Percentiles rank a stretch among this genome's conserved stretches.
phyloP scores from a whole-genome alignment of 2,888 invertebrate genomes.

The Molanna angustata region DNA sequence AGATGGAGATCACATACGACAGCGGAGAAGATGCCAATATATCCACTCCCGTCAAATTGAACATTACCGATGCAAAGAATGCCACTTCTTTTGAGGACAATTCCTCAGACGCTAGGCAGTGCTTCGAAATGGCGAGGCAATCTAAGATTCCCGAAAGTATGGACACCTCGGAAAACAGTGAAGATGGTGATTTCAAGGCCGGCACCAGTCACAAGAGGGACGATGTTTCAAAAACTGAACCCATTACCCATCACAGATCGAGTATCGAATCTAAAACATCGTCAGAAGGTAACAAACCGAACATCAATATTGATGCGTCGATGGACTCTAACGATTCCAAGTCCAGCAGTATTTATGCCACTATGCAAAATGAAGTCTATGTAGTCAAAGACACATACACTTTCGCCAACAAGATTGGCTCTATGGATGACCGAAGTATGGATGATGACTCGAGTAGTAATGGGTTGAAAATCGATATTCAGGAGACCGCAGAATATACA shows the following conservation, averaged over 20 bases:
- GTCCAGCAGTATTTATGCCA: conserved; percentile 35
- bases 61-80: conserved; percentile 6
- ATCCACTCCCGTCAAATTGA: conserved; percentile 9
- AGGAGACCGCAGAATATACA: conserved; percentile 11
- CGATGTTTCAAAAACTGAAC: conserved; percentile 14
- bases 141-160: conserved; percentile 4
- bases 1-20: conserved; percentile 13
- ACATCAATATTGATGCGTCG: conserved; percentile 15
- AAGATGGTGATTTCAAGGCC: conserved; percentile 23
- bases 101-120: conserved; percentile 29
- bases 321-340: conserved; percentile 35
- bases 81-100: conserved; percentile 24
- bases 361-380: conserved; percentile 44
- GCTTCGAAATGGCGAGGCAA: conserved; percentile 21
- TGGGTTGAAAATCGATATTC: conserved; percentile 21
- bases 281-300: conserved; percentile 39
- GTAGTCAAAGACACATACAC: conserved; percentile 35
- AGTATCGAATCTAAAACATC: conserved; percentile 45
- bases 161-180: conserved; percentile 22
- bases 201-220: conserved; percentile 20
- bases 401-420: conserved; percentile 27
- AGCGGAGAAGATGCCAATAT: conserved; percentile 20
- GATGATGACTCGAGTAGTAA: conserved; percentile 25
- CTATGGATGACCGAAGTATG: conserved; percentile 20
- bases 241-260: conserved; percentile 37